Evolutionary conservation across 2,888 invertebrate genomes (phyloP).

Genomic region (Meloe dianella): DNA sequence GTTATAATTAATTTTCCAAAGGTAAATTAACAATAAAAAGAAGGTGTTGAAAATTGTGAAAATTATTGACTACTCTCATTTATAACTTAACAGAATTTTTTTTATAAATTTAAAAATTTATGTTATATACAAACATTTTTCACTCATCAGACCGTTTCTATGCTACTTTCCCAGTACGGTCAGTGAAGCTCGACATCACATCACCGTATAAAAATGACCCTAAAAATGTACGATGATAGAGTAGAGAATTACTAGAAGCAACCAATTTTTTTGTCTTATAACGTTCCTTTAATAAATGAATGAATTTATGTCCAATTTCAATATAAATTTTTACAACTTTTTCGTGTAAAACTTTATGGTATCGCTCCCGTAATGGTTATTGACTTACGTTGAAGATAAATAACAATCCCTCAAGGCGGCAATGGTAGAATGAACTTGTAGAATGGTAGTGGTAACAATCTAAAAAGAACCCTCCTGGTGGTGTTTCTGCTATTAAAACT

Average conservation of each 20-base stretch:
- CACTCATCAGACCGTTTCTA: not conserved
- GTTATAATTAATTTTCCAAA: too few species aligned
- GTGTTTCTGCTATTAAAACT: slow-evolving; percentile 1
- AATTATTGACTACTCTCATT: not conserved
- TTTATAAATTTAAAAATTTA: not conserved
- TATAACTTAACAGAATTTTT: not conserved
- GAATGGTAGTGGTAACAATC: not conserved
- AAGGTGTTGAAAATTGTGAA: not conserved
- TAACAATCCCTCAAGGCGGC: slow-evolving; percentile 18
- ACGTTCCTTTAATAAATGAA: slow-evolving; percentile 20
- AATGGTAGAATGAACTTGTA: slow-evolving; percentile 2
- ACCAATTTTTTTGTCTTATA: too few species aligned
- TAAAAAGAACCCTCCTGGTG: not conserved
- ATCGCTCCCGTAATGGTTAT: slow-evolving; percentile 13
- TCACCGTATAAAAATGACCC: slow-evolving; percentile 34
- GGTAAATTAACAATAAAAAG: not conserved
- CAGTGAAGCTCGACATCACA: not conserved
- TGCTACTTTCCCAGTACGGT: not conserved
- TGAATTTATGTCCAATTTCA: slow-evolving; percentile 14
- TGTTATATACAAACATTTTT: not conserved
- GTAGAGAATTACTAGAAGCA: slow-evolving; percentile 34
- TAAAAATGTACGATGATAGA: slow-evolving; percentile 43
- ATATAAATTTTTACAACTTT: slow-evolving; percentile 15
- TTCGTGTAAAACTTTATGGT: slow-evolving; percentile 12
- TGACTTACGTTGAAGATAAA: slow-evolving; percentile 14